Conservation (phyloP, 2,113 vertebrate genomes). For the Nothoprocta perdicaria region DNA sequence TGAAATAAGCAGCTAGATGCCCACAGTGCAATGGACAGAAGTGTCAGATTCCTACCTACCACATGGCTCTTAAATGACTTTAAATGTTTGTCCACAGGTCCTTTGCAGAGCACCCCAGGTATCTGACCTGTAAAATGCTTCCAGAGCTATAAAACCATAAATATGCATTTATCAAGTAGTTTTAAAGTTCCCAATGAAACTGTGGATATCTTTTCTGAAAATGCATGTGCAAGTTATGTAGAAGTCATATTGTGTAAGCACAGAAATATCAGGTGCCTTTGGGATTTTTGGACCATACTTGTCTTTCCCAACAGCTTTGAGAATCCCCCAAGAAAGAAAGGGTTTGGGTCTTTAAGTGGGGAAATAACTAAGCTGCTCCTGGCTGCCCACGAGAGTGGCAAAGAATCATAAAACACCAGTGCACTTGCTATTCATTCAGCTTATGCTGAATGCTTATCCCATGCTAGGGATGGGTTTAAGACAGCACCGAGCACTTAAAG, state of each 20-base stretch:
- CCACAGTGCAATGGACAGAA: not conserved
- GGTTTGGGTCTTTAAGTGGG: not conserved
- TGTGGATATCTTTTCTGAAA: not conserved
- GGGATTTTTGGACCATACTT: not conserved
- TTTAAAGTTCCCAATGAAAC: not conserved
- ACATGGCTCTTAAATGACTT: not conserved
- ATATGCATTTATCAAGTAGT: not conserved
- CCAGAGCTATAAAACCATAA: slow-evolving; percentile 8
- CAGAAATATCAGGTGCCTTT: not conserved
- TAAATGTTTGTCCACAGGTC: slow-evolving; percentile 27
- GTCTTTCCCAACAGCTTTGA: slow-evolving; percentile 8
- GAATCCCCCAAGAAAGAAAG: not conserved
- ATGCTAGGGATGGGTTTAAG: not conserved
- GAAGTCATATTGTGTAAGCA: not conserved
- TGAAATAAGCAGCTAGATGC: not conserved
- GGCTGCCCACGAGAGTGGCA: not conserved
- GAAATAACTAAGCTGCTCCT: not conserved
- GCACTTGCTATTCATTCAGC: rapidly evolving
- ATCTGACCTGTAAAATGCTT: not conserved
- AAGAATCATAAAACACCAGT: not conserved
- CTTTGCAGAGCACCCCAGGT: not conserved
- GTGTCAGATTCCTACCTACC: not conserved
- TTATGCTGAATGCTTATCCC: not conserved
- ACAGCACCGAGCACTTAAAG: not conserved
- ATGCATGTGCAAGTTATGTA: not conserved